Evolutionary conservation across 2,797 vertebrate genomes (phyloP).

Genomic region (Hyperoplus lanceolatus): DNA sequence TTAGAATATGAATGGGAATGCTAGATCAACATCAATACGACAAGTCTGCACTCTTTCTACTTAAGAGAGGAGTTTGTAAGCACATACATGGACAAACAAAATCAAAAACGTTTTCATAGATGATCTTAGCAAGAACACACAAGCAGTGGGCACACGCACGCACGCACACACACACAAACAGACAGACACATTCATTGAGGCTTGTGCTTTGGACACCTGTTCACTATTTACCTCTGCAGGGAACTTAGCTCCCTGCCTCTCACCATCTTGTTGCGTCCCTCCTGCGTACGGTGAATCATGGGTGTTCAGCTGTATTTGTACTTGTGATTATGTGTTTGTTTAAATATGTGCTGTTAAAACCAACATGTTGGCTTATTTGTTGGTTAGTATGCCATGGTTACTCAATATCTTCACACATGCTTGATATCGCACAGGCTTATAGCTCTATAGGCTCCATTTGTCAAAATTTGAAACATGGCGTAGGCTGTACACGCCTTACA

Average conservation of each 20-base stretch:
- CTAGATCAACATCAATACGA: conserved; percentile 58
- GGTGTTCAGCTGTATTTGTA: conserved; percentile 40
- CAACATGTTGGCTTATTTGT: neutral
- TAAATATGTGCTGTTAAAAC: conserved; percentile 5
- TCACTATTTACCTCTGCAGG: conserved; percentile 80
- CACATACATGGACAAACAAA: conserved; percentile 29
- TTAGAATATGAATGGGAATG: conserved; percentile 54
- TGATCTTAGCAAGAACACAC: neutral
- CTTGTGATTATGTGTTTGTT: conserved; percentile 4
- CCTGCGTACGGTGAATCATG: conserved; percentile 38
- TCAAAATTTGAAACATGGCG: neutral
- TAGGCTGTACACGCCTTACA: conserved; percentile 7
- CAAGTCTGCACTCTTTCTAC: conserved; percentile 13
- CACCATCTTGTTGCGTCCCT: conserved; percentile 60
- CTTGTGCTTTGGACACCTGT: conserved; percentile 72
- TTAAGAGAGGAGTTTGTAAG: conserved; percentile 29
- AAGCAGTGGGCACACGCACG: conserved; percentile 4
- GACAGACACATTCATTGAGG: conserved; percentile 26
- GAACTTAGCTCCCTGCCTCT: conserved; percentile 54
- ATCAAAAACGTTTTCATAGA: neutral
- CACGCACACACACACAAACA: conserved; percentile 15
- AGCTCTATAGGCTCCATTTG: conserved; percentile 4
- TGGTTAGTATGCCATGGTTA: neutral
- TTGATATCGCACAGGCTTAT: neutral
- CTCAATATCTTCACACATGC: neutral